phyloP scores from a whole-genome alignment of 2,888 invertebrate genomes.

The Campaea margaritaria region DNA sequence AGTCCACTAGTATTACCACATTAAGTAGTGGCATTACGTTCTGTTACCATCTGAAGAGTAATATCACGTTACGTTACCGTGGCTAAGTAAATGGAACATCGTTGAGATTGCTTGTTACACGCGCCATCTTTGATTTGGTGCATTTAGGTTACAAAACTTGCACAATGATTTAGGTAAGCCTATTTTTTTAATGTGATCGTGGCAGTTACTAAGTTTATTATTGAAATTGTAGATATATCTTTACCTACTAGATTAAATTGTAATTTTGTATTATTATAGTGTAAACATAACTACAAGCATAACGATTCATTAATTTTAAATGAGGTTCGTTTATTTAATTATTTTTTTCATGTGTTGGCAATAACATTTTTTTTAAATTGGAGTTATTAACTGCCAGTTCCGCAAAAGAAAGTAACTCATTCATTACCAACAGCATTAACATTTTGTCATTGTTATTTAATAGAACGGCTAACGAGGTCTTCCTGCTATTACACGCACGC shows the following conservation, averaged over 20 bases:
- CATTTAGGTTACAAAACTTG: constrained; percentile 10
- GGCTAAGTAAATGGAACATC: constrained; percentile 28
- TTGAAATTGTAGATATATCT: too few species aligned
- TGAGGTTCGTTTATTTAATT: too few species aligned
- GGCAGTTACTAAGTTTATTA: too few species aligned
- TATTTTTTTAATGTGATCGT: too few species aligned
- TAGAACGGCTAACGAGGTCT: constrained; percentile 38
- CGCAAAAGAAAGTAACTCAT: constrained; percentile 13
- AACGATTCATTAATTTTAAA: too few species aligned
- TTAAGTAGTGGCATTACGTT: constrained; percentile 29
- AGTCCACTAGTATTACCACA: constrained; percentile 28
- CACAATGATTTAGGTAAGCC: background rate
- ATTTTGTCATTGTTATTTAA: constrained; percentile 42
- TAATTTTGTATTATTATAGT: too few species aligned
- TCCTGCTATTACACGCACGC: constrained; percentile 34
- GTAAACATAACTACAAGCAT: too few species aligned
- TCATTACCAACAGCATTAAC: constrained; percentile 45
- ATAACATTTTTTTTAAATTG: too few species aligned
- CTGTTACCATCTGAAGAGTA: constrained; percentile 25
- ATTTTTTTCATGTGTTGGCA: too few species aligned
- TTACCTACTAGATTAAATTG: too few species aligned
- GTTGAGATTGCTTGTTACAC: constrained; percentile 22
- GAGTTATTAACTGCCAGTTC: background rate
- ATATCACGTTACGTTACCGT: constrained; percentile 33
- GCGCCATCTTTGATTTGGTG: constrained; percentile 27